A percentile compares a stretch with the other conserved stretches of the same genome.
Conservation (phyloP, 2,888 invertebrate genomes). For the Drosophila rubida region DNA sequence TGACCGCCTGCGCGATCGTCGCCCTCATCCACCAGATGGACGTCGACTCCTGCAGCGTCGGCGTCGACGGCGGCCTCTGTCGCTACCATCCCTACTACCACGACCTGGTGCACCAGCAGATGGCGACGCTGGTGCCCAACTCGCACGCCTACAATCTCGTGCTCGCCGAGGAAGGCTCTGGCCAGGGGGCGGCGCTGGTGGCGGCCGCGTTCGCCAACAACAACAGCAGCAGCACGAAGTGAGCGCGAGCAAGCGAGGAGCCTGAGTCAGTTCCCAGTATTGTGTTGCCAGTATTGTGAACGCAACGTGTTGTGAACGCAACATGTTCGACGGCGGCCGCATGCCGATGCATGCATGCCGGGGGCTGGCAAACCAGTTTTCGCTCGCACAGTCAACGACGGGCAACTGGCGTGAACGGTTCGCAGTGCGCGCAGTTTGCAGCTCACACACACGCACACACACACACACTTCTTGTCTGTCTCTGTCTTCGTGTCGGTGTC, state of each 20-base stretch:
- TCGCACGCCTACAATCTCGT: background rate
- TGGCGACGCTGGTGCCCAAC: background rate
- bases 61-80: constrained; percentile 2
- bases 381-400: constrained; percentile 62
- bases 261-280: constrained; percentile 11
- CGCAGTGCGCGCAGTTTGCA: constrained; percentile 35
- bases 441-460: too few relatives aligned
- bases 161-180: constrained; percentile 2
- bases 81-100: background rate
- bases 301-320: constrained; percentile 57
- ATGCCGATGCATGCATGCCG: constrained; percentile 41
- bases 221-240: too few relatives aligned
- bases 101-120: background rate
- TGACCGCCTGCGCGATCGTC: constrained; percentile 1
- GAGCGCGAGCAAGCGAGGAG: too few relatives aligned
- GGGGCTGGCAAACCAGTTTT: constrained; percentile 74
- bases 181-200: constrained; percentile 10
- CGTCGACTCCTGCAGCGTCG: background rate
- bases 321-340: constrained; percentile 55
- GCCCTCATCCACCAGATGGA: constrained; percentile 4
- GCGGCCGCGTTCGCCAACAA: background rate
- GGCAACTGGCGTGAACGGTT: constrained; percentile 66
- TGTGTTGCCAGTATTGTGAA: constrained; percentile 3
- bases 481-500: too few relatives aligned
- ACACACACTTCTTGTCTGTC: too few relatives aligned